Base-by-base conservation (phyloP, 2,888 invertebrate species). In the Psococerastis gibbosa region DNA sequence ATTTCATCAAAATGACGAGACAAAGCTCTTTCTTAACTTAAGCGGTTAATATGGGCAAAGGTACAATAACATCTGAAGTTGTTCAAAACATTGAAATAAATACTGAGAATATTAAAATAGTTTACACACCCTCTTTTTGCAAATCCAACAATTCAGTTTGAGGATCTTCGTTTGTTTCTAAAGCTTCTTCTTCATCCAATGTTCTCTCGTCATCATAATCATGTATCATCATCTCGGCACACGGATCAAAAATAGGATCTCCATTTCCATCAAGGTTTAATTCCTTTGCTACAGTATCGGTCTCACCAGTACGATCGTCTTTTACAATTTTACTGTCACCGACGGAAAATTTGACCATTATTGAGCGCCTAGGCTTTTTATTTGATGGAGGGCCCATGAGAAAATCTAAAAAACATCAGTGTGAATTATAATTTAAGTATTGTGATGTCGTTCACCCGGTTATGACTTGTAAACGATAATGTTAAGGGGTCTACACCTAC, bases 191-290 rank as follows among this genome's bases (percentile, higher is more conserved):
- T 67, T 95, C 94, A 61, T 92, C 94, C 59, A 95, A 62, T 48
- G 94, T 95, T 60, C 85, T 75, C 61, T 95, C 95, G 68, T 95
- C 94, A 63, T 95, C 95, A 65, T 87, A 92, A 64, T 94, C 94
- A 73, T 94, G 85, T 50, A 92, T 82, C 72, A 94, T 79, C 89
- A 94, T 89, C 63, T 92, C 92, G 59, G 88, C 78, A 50, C 87
- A 78, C 49, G 92, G 91, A 63, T 91, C 91, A 69, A 92, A 91
- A 56, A 81, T 59, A 55, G 65, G 68, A 58, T 69, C 69, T 55
- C 66, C 65, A 50, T 61, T 62, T 48, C 58, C 20, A n/a, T 16
- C 20, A 15, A 33, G 16, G 23, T 43, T 22, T 35, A 13, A 13
- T 18, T 27, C 33, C 27, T 27, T 27, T 9, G 8, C 27, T n/a